These are phyloP conservation scores for Pteronura brasiliensis DNA, from an alignment of 2,113 vertebrate species.

Conservation along the genomic window DNA sequence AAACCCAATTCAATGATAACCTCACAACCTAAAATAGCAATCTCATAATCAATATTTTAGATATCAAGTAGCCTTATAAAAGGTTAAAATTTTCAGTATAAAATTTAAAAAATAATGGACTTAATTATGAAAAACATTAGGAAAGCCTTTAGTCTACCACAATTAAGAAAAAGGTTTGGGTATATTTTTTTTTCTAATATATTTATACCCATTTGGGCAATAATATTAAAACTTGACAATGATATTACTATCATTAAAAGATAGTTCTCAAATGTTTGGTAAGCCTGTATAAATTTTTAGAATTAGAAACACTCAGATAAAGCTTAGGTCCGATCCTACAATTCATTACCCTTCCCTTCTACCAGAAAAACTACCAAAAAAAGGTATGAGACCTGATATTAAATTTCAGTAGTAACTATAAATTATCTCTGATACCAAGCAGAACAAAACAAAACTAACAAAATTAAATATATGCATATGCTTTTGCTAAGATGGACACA, in stretches of 20 bases:
- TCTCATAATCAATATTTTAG: not conserved
- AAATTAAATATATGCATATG: not conserved
- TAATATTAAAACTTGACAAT: not conserved
- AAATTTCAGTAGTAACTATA: not conserved
- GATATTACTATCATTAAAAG: not conserved
- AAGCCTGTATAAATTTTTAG: not conserved
- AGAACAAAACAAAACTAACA: not conserved
- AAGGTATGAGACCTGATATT: not conserved
- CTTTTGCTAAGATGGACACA: not conserved
- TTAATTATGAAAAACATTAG: not conserved
- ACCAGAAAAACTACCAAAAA: not conserved
- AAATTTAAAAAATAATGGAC: not conserved
- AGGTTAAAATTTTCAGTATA: not conserved
- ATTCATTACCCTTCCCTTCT: not conserved
- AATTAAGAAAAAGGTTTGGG: not conserved
- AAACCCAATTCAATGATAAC: not conserved
- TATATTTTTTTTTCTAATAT: not conserved
- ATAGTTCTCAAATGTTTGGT: not conserved
- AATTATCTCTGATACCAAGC: not conserved
- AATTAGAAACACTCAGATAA: not conserved
- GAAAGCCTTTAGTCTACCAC: not conserved
- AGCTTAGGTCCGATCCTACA: not conserved
- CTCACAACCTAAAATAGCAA: not conserved
- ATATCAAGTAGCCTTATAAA: not conserved
- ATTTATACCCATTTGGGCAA: not conserved